Percentiles rank a stretch among this genome's conserved stretches.
phyloP scores from a whole-genome alignment of 2,797 vertebrate species.

The Knipowitschia caucasica region DNA sequence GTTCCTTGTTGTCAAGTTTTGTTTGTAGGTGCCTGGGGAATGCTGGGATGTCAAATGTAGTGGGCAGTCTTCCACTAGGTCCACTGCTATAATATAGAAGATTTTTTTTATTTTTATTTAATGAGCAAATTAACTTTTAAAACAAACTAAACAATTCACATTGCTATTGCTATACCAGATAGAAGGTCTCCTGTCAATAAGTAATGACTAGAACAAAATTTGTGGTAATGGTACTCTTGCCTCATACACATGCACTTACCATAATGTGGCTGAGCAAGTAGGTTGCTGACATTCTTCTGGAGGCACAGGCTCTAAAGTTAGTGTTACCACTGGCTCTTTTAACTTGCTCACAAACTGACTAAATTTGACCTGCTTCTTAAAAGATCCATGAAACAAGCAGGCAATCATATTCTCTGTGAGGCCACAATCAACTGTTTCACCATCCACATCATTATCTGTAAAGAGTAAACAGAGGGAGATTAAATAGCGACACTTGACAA shows the following conservation, averaged over 20 bases:
- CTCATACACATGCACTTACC: not conserved
- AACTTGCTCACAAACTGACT: not conserved
- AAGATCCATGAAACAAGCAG: not conserved
- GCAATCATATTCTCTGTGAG: not conserved
- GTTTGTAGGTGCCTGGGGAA: not conserved
- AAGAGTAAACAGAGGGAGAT: too few species aligned
- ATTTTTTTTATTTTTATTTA: too few species aligned
- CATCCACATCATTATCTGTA: not conserved
- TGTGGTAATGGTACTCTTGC: not conserved
- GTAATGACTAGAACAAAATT: not conserved
- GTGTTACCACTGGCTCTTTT: not conserved
- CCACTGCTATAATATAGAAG: too few species aligned
- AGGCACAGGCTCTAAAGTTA: not conserved
- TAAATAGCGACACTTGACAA: too few species aligned
- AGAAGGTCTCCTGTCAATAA: too few species aligned
- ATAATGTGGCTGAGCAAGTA: too few species aligned
- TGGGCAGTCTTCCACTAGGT: not conserved
- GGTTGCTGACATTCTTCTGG: not conserved
- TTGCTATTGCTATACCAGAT: too few species aligned
- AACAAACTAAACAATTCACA: too few species aligned
- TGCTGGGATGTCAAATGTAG: not conserved
- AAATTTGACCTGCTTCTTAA: slow-evolving; percentile 6
- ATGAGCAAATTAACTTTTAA: too few species aligned
- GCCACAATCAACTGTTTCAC: not conserved
- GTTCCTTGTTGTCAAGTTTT: not conserved